A percentile compares a stretch with the other conserved stretches of the same genome.
These are phyloP conservation scores for Rhinoraja longicauda DNA, from an alignment of 2,797 vertebrate genomes.

Conservation along the genomic window DNA sequence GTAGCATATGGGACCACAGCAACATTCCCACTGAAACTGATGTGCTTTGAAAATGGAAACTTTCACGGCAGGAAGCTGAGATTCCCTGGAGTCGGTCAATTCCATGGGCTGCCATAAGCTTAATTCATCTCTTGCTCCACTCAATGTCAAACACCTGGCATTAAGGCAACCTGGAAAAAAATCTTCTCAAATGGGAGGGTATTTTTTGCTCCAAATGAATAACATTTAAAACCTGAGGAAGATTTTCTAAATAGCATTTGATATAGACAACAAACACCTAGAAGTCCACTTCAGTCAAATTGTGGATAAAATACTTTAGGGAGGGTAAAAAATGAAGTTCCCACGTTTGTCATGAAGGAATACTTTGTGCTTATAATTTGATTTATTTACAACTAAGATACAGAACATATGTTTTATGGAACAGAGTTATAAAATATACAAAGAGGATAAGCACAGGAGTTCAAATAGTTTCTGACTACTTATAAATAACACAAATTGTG, in stretches of 20 bases:
- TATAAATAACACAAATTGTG: background rate
- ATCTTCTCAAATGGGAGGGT: conserved; percentile 59
- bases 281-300: background rate
- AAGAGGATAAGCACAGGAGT: background rate
- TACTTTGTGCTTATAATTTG: background rate
- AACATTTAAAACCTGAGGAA: conserved; percentile 60
- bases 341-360: background rate
- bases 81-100: conserved; percentile 68
- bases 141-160: conserved; percentile 82
- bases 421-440: background rate
- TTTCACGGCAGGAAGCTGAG: conserved; percentile 73
- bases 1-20: conserved; percentile 65
- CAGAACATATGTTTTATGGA: background rate
- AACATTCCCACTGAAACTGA: conserved; percentile 68
- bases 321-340: background rate
- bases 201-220: conserved; percentile 54
- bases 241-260: conserved; percentile 59
- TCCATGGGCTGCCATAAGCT: conserved; percentile 71
- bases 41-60: conserved; percentile 82
- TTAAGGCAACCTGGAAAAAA: conserved; percentile 66
- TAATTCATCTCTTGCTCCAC: conserved; percentile 72
- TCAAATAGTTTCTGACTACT: background rate
- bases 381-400: conserved; percentile 8
- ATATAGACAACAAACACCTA: conserved; percentile 39
- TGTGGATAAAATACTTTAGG: background rate